Evolutionary conservation across 2,888 invertebrate genomes (phyloP), one percentile per base, ranked within the genome.

Genomic region (Ectropis crepuscularia): DNA sequence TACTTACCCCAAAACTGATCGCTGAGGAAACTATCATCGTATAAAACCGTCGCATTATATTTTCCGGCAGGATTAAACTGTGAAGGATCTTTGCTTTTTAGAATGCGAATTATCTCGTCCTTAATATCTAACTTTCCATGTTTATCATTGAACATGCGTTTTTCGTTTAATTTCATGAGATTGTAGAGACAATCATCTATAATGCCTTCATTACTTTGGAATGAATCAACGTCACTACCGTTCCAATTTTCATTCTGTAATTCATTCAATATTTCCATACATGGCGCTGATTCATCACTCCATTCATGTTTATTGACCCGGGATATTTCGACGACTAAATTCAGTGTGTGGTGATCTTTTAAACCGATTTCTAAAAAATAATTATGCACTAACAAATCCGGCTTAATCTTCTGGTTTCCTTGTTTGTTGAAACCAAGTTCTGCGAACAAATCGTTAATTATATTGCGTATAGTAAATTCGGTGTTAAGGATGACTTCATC

Each of bases 31-130:
- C 45, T 11, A n/a, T 11, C 16, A 16, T 47, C 47, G 16, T 47
- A 12, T 47, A 41, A 2, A 9, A 0, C 10, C 7, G 16, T 16
- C 7, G 7, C 47, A 16, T 47, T 47, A 6, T 16, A 16, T 7
- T 16, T 16, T 5, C 8, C 7, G 2, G 47, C 16, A 28, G 16
- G 16, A 16, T 47, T 41, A n/a, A 16, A 48, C 63, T 67, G 7
- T n/a, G 16, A 36, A 28, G 7, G 41, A 43, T 63, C 50, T 11
- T 57, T 28, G 8, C 36, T 46, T 7, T 10, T 37, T 11, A 64
- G 37, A n/a, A 64, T 47, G 28, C 57, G 51, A 16, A 64, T 6
- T 42, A 64, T 51, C 47, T 64, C 58, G 10, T 46, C 43, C 41
- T 67, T 63, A 48, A 64, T 38, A 57, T 58, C 39, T 2, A 61